Percentiles rank a stretch among this genome's conserved stretches.
Evolutionary conservation across 2,113 vertebrate species (phyloP).

Genomic region (Atlantisia rogersi): DNA sequence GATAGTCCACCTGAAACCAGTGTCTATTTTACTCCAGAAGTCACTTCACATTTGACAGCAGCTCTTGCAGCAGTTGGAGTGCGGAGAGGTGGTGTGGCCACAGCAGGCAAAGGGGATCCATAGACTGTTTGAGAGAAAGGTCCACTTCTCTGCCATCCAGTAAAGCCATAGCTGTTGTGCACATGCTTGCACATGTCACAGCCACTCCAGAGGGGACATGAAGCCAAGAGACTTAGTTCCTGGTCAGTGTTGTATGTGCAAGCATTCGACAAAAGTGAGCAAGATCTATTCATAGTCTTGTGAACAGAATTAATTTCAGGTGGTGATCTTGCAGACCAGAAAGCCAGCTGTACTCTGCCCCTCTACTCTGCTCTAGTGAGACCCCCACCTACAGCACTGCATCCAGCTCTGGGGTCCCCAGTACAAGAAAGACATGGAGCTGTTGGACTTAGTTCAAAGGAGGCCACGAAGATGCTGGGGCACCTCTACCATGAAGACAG

Average conservation of each 20-base stretch:
- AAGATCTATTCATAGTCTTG: background rate
- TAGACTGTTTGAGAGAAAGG: background rate
- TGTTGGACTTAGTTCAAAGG: too few species aligned
- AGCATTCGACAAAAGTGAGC: accelerated
- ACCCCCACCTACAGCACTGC: too few species aligned
- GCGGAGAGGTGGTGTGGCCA: background rate
- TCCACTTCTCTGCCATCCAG: background rate
- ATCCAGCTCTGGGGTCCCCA: too few species aligned
- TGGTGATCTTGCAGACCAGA: too few species aligned
- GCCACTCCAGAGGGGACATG: background rate
- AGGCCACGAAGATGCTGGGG: too few species aligned
- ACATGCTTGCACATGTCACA: accelerated
- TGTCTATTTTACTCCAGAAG: background rate
- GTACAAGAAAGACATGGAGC: too few species aligned
- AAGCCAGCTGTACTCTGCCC: too few species aligned
- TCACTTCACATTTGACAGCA: background rate
- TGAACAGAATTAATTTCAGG: background rate
- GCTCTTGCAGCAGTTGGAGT: background rate
- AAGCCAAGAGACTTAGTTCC: background rate
- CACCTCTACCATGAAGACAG: too few species aligned
- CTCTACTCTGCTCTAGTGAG: too few species aligned
- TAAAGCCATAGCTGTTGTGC: background rate
- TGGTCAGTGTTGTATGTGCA: background rate
- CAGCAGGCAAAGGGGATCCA: background rate
- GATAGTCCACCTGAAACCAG: background rate